Evolutionary conservation across 2,113 vertebrate genomes (phyloP).

Genomic region (Heloderma charlesbogerti): DNA sequence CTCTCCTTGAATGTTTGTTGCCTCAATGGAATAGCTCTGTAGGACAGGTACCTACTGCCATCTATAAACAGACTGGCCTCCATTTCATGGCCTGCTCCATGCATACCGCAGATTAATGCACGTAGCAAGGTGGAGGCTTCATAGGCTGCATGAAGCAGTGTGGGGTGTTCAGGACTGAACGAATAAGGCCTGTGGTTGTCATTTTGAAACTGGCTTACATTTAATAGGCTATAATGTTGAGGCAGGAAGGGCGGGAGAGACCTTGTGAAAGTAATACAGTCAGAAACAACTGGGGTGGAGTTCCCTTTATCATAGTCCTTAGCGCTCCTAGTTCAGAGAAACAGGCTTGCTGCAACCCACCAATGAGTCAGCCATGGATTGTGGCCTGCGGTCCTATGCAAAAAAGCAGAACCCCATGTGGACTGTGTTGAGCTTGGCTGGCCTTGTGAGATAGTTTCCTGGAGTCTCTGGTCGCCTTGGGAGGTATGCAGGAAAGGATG

Average conservation of each 20-base stretch:
- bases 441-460: neutral
- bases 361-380: too few relatives aligned
- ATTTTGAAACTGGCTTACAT: neutral
- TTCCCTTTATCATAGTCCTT: too few relatives aligned
- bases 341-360: too few relatives aligned
- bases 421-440: neutral
- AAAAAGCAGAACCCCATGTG: neutral
- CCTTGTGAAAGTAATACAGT: neutral
- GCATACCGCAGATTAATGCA: neutral
- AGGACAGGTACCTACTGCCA: neutral
- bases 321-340: neutral
- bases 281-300: neutral
- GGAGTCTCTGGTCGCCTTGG: neutral
- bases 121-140: neutral
- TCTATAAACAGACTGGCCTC: neutral
- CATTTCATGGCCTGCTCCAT: neutral
- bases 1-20: neutral
- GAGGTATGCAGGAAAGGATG: too few relatives aligned
- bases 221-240: neutral
- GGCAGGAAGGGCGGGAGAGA: neutral
- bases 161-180: neutral
- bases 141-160: neutral
- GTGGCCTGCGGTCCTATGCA: neutral
- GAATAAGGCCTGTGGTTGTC: slow-evolving; percentile 1
- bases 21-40: neutral